Evolutionary conservation across 2,888 invertebrate species (phyloP).

Genomic region (Standfussiana lucernea): DNA sequence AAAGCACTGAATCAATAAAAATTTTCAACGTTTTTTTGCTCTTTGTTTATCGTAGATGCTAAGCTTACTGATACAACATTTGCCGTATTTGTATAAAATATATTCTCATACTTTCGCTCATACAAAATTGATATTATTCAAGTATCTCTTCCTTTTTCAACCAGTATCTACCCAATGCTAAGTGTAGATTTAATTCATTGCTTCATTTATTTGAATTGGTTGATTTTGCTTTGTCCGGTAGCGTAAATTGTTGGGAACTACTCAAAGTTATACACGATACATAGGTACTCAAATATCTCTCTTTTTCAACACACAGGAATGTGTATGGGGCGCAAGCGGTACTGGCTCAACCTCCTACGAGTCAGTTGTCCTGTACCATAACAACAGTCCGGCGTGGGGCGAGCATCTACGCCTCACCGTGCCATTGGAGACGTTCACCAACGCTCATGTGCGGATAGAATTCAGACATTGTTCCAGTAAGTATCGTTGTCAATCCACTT

Average conservation of each 20-base stretch:
- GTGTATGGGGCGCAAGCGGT: constrained; percentile 97
- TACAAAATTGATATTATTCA: not conserved
- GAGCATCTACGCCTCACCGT: constrained; percentile 97
- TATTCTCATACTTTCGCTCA: not conserved
- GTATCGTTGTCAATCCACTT: constrained; percentile 72
- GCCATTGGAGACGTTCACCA: constrained; percentile 97
- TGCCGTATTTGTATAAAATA: not conserved
- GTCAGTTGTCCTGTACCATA: constrained; percentile 97
- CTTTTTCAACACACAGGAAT: constrained; percentile 89
- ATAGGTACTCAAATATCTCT: not conserved
- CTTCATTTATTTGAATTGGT: not conserved
- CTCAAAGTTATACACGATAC: not conserved
- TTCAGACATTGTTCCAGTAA: constrained; percentile 98
- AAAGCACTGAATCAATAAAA: not conserved
- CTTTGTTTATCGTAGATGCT: not conserved
- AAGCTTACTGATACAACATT: not conserved
- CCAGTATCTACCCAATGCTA: not conserved
- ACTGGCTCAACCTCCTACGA: constrained; percentile 94
- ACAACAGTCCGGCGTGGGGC: constrained; percentile 97
- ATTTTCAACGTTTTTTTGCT: not conserved
- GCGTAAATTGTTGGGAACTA: not conserved
- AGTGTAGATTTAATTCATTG: not conserved
- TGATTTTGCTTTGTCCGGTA: not conserved
- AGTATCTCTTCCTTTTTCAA: not conserved
- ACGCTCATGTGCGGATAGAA: constrained; percentile 97